Conservation (phyloP, 2,888 invertebrate species). For the Capitulum mitella region DNA sequence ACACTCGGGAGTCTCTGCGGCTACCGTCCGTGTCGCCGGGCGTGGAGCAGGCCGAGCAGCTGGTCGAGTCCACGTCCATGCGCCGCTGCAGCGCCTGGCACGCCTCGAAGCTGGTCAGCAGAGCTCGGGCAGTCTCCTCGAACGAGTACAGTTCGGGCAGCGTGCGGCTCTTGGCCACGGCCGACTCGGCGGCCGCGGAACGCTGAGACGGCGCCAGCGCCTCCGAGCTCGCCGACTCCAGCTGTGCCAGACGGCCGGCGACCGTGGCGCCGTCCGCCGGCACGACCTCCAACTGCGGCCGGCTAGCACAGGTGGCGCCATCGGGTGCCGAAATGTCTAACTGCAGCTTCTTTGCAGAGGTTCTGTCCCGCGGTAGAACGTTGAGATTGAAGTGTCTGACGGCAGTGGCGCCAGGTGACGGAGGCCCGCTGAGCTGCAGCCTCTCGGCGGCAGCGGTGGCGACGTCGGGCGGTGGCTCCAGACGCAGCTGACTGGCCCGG, state of each 20-base stretch:
- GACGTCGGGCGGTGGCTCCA: neutral
- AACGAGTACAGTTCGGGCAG: neutral
- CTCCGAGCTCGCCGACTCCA: no score
- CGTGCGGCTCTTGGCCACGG: neutral
- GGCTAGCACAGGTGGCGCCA: neutral
- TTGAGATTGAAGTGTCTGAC: neutral
- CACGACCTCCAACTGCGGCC: neutral
- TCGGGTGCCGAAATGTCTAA: neutral
- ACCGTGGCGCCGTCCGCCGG: no score
- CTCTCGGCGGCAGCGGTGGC: neutral
- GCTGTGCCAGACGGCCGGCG: no score
- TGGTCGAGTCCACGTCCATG: conserved; percentile 22
- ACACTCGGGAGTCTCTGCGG: neutral
- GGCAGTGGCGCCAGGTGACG: neutral
- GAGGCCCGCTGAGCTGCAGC: neutral
- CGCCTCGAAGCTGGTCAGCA: neutral
- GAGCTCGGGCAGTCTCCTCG: neutral
- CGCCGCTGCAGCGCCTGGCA: neutral
- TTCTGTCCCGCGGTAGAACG: no score
- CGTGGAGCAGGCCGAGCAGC: neutral
- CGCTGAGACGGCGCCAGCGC: no score
- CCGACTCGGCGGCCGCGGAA: no score
- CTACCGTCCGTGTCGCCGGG: neutral
- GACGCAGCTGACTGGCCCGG: neutral
- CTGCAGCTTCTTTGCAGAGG: neutral